Conservation (phyloP, 2,888 invertebrate genomes). For the Gymnocheta viridis region DNA sequence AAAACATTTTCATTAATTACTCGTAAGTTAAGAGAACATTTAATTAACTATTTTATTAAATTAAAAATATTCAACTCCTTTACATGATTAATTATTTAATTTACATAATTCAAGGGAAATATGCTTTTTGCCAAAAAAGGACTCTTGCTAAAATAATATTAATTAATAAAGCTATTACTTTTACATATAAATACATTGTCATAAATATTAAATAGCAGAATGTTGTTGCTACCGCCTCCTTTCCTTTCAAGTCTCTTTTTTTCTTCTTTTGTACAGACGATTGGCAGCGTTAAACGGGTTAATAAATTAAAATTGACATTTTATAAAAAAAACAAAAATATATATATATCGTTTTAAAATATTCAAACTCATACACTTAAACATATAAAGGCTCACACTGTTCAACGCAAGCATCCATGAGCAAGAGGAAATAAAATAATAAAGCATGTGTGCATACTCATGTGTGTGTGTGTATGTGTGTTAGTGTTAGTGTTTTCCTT, state of each 20-base stretch:
- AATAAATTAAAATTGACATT: constrained; percentile 72
- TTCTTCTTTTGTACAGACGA: not conserved
- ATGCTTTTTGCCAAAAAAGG: not conserved
- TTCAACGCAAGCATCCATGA: not conserved
- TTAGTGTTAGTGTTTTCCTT: no score
- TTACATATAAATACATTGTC: constrained; percentile 25
- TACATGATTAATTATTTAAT: constrained; percentile 24
- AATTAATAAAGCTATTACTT: constrained; percentile 42
- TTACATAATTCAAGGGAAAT: constrained; percentile 14
- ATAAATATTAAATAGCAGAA: constrained; percentile 56
- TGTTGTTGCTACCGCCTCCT: constrained; percentile 20
- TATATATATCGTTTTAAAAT: constrained; percentile 64
- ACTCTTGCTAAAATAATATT: constrained; percentile 19
- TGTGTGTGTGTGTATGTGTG: not conserved
- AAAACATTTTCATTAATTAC: not conserved
- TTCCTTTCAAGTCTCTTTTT: not conserved
- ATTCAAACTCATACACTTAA: constrained; percentile 15
- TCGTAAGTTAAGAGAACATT: not conserved
- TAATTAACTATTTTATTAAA: not conserved
- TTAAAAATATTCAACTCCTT: not conserved
- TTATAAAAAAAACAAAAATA: constrained; percentile 66
- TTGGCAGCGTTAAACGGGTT: constrained; percentile 37
- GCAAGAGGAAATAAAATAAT: constrained; percentile 6
- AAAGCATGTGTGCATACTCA: not conserved
- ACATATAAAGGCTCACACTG: not conserved